Conservation (phyloP, 2,888 invertebrate species). For the Stenoptilia bipunctidactyla region DNA sequence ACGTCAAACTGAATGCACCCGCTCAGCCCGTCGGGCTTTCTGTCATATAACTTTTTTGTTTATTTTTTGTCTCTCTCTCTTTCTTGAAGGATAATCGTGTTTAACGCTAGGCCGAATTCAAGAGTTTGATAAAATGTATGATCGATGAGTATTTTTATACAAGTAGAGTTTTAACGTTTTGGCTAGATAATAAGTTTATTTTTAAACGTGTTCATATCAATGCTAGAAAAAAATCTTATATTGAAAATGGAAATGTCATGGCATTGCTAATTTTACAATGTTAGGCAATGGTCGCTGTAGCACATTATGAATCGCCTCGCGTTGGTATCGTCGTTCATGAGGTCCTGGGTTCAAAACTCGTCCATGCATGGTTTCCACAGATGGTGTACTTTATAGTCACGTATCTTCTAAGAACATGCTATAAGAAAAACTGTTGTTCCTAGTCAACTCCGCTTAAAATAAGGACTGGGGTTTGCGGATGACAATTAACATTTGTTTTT, state of each 20-base stretch:
- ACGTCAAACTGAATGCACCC: slow-evolving; percentile 44
- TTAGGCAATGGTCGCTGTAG: too few species aligned
- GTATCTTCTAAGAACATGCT: slow-evolving; percentile 59
- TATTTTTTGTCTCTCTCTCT: slow-evolving; percentile 25
- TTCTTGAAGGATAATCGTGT: slow-evolving; percentile 48
- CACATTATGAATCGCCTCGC: too few species aligned
- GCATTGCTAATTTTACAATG: too few species aligned
- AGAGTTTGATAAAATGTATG: slow-evolving; percentile 47
- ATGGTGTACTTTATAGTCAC: slow-evolving; percentile 36
- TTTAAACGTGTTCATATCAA: too few species aligned
- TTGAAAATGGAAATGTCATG: too few species aligned
- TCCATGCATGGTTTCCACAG: slow-evolving; percentile 51
- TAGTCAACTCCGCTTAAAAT: slow-evolving; percentile 16
- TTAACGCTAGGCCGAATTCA: slow-evolving; percentile 55
- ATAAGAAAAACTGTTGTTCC: slow-evolving; percentile 30
- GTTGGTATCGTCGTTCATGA: too few species aligned
- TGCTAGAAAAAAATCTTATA: too few species aligned
- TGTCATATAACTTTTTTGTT: slow-evolving; percentile 38
- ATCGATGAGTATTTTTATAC: slow-evolving; percentile 12
- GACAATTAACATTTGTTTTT: slow-evolving; percentile 23
- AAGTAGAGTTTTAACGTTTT: slow-evolving; percentile 11
- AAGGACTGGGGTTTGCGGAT: slow-evolving; percentile 24
- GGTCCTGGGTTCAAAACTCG: slow-evolving; percentile 33
- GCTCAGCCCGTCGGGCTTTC: slow-evolving; percentile 30
- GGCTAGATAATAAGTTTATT: too few species aligned